Conservation (phyloP, 2,113 vertebrate species). For the Tragelaphus scriptus region DNA sequence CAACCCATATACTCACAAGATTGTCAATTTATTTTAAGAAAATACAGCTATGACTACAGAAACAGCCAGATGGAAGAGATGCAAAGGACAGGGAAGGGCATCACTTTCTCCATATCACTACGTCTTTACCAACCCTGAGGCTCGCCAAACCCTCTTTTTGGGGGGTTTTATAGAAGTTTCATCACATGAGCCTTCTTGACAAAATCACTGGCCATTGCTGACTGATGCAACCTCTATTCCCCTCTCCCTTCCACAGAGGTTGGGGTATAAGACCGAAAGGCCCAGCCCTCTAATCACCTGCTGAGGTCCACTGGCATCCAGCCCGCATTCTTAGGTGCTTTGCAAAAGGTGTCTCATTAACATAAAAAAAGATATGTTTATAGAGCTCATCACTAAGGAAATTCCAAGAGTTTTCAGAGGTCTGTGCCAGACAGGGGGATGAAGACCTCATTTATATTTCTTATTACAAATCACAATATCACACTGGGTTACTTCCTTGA, state of each 20-base stretch:
- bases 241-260: not conserved
- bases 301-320: not conserved
- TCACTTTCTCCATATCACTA: not conserved
- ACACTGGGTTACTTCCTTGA: not conserved
- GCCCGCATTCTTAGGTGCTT: not conserved
- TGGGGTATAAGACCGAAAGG: not conserved
- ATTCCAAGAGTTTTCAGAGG: not conserved
- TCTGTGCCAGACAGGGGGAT: not conserved
- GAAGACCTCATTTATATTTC: not conserved
- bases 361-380: not conserved
- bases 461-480: not conserved
- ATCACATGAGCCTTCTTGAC: not conserved
- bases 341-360: not conserved
- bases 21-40: not conserved
- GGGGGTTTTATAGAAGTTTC: not conserved
- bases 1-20: not conserved
- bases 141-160: not conserved
- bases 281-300: not conserved
- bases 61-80: not conserved
- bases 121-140: not conserved
- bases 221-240: not conserved
- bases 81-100: not conserved
- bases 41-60: not conserved
- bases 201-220: not conserved
- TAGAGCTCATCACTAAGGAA: not conserved